Percentiles rank a stretch among this genome's conserved stretches.
These are phyloP conservation scores for Diploptera punctata DNA, from an alignment of 2,888 invertebrate genomes.

Conservation along the genomic window DNA sequence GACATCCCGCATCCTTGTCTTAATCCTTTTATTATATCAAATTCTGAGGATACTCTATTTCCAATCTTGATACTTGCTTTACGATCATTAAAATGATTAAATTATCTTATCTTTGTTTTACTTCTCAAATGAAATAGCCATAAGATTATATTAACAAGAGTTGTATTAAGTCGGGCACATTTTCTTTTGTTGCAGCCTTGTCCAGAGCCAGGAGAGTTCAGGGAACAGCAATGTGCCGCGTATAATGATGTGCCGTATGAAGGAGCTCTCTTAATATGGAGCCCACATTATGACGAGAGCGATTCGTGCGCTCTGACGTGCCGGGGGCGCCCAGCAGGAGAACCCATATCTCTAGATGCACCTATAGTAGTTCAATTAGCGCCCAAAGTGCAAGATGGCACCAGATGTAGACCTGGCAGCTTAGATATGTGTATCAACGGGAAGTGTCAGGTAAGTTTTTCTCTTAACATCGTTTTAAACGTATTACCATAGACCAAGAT, in stretches of 20 bases:
- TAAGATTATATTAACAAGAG: no score
- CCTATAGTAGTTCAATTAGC: slow-evolving; percentile 37
- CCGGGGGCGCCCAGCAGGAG: slow-evolving; percentile 59
- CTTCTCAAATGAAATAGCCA: no score
- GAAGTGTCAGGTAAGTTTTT: slow-evolving; percentile 77
- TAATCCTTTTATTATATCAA: no score
- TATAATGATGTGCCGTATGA: slow-evolving; percentile 85
- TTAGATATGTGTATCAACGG: slow-evolving; percentile 95
- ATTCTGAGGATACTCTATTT: no score
- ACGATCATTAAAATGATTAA: no score
- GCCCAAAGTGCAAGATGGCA: slow-evolving; percentile 74
- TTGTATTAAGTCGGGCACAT: no score
- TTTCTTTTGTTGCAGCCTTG: slow-evolving; percentile 75
- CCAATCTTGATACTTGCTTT: no score
- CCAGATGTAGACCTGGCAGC: slow-evolving; percentile 83
- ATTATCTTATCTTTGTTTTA: no score
- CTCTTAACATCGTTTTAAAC: no score
- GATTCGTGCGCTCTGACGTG: slow-evolving; percentile 89
- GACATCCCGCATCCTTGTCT: no score
- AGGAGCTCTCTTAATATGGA: slow-evolving; percentile 79
- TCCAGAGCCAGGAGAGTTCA: slow-evolving; percentile 78
- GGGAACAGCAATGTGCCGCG: slow-evolving; percentile 86
- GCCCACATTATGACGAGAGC: slow-evolving; percentile 80
- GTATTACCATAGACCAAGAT: no score
- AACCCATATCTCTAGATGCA: slow-evolving; percentile 23